Percentiles rank a stretch among this genome's conserved stretches.
These are phyloP conservation scores for Cylas formicarius DNA, from an alignment of 1,140 invertebrate species.

Conservation along the genomic window DNA sequence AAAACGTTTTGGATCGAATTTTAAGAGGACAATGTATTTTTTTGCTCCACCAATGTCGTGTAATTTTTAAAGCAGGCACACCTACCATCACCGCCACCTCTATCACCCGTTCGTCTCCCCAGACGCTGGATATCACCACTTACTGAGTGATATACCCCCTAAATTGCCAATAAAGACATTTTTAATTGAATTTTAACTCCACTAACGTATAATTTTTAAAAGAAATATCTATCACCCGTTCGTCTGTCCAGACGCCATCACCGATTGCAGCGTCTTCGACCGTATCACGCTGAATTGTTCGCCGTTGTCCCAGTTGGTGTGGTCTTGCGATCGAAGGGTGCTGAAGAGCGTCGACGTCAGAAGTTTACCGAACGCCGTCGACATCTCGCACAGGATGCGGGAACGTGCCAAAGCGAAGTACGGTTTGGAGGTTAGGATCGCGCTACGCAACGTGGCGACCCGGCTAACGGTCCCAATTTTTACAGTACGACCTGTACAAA, in stretches of 20 bases:
- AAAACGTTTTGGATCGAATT: no score
- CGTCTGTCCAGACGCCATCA: conserved; percentile 51
- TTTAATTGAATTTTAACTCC: no score
- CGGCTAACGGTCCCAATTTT: background rate
- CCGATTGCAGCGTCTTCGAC: conserved; percentile 71
- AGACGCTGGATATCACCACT: no score
- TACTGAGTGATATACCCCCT: no score
- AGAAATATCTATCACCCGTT: no score
- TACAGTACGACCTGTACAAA: conserved; percentile 51
- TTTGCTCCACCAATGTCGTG: no score
- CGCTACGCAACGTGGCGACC: background rate
- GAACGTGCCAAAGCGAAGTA: conserved; percentile 65
- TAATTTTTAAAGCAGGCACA: no score
- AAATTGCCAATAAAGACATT: no score
- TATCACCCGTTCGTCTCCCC: no score
- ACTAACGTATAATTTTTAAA: no score
- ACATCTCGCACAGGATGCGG: conserved; percentile 69
- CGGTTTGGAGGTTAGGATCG: conserved; percentile 59
- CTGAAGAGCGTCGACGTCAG: conserved; percentile 47
- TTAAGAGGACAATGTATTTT: no score
- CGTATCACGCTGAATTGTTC: conserved; percentile 76
- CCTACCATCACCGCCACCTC: no score
- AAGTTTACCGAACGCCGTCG: conserved; percentile 44
- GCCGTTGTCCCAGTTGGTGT: conserved; percentile 59
- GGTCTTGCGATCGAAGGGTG: conserved; percentile 65